Conservation (phyloP, 2,797 vertebrate species). For the Toxotes lorentzi region DNA sequence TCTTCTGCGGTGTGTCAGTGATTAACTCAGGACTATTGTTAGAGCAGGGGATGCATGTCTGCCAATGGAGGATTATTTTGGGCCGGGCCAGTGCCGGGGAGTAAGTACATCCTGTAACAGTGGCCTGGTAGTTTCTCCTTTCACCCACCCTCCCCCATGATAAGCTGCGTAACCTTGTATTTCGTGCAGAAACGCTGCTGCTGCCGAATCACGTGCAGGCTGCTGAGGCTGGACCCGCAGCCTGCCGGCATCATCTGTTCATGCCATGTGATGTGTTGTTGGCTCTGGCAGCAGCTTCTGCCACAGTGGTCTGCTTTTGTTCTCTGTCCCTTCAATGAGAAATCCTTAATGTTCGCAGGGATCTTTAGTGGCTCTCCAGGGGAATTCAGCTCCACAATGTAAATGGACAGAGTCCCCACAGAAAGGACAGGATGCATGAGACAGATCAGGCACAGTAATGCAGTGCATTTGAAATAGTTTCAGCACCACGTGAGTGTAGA, state of each 20-base stretch:
- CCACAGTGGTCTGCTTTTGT: constrained; percentile 6
- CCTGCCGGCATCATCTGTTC: constrained; percentile 69
- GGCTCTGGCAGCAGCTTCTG: constrained; percentile 41
- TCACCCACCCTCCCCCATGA: constrained; percentile 23
- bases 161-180: constrained; percentile 68
- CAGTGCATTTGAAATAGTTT: constrained; percentile 13
- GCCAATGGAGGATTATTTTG: constrained; percentile 63
- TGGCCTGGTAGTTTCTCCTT: constrained; percentile 58
- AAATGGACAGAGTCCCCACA: neutral
- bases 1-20: neutral
- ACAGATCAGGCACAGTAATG: neutral
- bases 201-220: constrained; percentile 73
- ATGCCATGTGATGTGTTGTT: constrained; percentile 68
- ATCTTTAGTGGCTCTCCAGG: neutral
- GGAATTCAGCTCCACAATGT: neutral
- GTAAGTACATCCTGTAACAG: constrained; percentile 77
- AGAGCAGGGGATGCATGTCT: constrained; percentile 26
- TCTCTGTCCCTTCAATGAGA: neutral
- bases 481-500: constrained; percentile 51
- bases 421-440: neutral
- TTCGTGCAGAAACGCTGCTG: constrained; percentile 53
- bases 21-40: constrained; percentile 52
- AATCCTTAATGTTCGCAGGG: constrained; percentile 6
- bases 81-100: constrained; percentile 17
- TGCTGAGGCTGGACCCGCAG: constrained; percentile 60